Evolutionary conservation across 37 sponge, comb jelly and placozoan genomes (phyloP).

Genomic region (Aplysina aerophoba): DNA sequence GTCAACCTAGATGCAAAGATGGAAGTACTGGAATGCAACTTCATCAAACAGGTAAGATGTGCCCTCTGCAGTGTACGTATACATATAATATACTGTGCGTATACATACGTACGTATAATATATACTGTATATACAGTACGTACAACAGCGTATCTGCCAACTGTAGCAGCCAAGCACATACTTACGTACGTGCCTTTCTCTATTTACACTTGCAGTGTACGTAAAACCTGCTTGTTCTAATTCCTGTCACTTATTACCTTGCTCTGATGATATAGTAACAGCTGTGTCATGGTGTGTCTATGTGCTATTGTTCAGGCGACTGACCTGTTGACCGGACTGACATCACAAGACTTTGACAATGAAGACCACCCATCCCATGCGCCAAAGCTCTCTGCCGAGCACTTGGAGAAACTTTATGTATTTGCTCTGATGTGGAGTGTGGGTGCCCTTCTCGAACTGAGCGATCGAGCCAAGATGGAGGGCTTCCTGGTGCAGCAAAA

Average conservation of each 20-base stretch:
- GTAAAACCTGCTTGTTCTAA: neutral
- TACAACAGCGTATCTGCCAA: too few relatives aligned
- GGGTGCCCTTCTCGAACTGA: constrained; percentile 92
- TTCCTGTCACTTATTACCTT: neutral
- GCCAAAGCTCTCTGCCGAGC: constrained; percentile 43
- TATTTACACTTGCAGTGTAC: neutral
- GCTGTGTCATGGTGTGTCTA: constrained; percentile 12
- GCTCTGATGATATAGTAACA: neutral
- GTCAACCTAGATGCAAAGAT: constrained; percentile 85
- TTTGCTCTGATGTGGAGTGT: constrained; percentile 99
- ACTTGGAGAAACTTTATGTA: constrained; percentile 84
- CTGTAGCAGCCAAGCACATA: too few relatives aligned
- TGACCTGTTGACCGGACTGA: constrained; percentile 84
- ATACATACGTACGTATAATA: neutral
- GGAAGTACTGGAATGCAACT: constrained; percentile 94
- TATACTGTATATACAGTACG: too few relatives aligned
- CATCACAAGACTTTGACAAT: constrained; percentile 49
- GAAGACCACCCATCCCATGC: constrained; percentile 2
- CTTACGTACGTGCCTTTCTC: neutral
- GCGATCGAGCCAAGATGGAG: constrained; percentile 91
- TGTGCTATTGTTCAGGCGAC: constrained; percentile 71
- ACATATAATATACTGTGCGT: neutral
- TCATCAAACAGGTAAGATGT: constrained; percentile 89
- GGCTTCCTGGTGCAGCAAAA: constrained; percentile 64
- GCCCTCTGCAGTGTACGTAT: too few relatives aligned